These are phyloP conservation scores for Siphamia tubifer DNA, from an alignment of 2,113 vertebrate genomes.

Conservation along the genomic window DNA sequence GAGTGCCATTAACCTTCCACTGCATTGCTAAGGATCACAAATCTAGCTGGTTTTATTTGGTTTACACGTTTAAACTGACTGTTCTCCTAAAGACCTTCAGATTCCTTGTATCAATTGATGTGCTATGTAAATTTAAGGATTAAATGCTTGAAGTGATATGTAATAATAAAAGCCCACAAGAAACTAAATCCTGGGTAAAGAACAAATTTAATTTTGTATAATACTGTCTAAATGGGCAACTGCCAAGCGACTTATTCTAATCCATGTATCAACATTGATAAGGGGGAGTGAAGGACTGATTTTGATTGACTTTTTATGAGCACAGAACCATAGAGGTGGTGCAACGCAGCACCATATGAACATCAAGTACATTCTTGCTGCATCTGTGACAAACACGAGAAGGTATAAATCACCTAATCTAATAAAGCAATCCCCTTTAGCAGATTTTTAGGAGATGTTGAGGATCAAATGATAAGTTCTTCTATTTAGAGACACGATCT, in stretches of 20 bases:
- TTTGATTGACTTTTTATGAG: constrained; percentile 59
- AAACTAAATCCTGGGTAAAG: constrained; percentile 69
- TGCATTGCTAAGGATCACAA: not conserved
- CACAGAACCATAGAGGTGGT: constrained; percentile 34
- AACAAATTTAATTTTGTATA: constrained; percentile 73
- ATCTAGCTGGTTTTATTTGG: not conserved
- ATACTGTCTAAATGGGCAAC: constrained; percentile 63
- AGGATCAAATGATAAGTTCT: not conserved
- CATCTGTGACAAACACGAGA: not conserved
- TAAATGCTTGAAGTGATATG: constrained; percentile 65
- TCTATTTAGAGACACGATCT: not conserved
- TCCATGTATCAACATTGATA: constrained; percentile 75
- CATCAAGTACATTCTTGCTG: not conserved
- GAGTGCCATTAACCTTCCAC: not conserved
- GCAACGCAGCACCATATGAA: constrained; percentile 10
- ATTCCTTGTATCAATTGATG: constrained; percentile 30
- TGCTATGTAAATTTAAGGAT: constrained; percentile 60
- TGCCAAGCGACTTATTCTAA: constrained; percentile 69
- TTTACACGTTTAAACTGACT: constrained; percentile 6
- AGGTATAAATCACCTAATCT: constrained; percentile 24
- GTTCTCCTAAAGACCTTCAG: constrained; percentile 22
- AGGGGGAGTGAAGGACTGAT: constrained; percentile 5
- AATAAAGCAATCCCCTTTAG: constrained; percentile 12
- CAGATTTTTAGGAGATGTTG: not conserved
- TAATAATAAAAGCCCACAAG: constrained; percentile 63